A percentile compares a stretch with the other conserved stretches of the same genome.
phyloP scores from a whole-genome alignment of 2,797 vertebrate species.

The Lutjanus campechanus region DNA sequence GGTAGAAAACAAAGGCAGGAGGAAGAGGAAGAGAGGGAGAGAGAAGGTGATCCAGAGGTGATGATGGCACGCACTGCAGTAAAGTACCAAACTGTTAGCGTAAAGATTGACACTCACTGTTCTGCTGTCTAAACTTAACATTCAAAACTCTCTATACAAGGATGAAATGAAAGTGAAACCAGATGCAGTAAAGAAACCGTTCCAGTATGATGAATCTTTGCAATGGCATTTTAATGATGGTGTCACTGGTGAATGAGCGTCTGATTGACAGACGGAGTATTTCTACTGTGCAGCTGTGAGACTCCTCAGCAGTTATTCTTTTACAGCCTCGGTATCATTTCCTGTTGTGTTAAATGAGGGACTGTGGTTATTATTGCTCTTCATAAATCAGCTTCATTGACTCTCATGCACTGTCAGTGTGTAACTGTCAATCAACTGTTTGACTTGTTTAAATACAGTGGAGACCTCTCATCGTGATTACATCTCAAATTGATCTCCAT shows the following conservation, averaged over 20 bases:
- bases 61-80: conserved; percentile 59
- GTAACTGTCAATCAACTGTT: conserved; percentile 58
- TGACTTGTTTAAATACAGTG: conserved; percentile 42
- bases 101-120: background rate
- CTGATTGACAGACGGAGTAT: conserved; percentile 18
- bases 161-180: conserved; percentile 51
- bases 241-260: conserved; percentile 21
- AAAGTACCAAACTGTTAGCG: conserved; percentile 18
- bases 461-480: too few relatives aligned
- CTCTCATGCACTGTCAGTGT: conserved; percentile 56
- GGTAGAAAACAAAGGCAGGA: conserved; percentile 46
- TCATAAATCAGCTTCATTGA: conserved; percentile 70
- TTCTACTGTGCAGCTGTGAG: conserved; percentile 18
- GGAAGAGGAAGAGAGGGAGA: conserved; percentile 20
- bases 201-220: conserved; percentile 10
- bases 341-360: conserved; percentile 44
- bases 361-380: conserved; percentile 39
- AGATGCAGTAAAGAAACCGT: conserved; percentile 15
- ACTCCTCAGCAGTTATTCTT: conserved; percentile 22
- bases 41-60: conserved; percentile 67
- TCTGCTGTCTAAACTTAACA: conserved; percentile 1
- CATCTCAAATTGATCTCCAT: too few relatives aligned
- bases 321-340: conserved; percentile 24
- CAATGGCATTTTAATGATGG: conserved; percentile 31
- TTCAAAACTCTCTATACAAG: background rate